Base-by-base conservation (phyloP, 2,113 vertebrate species). In the Climacteris rufus region DNA sequence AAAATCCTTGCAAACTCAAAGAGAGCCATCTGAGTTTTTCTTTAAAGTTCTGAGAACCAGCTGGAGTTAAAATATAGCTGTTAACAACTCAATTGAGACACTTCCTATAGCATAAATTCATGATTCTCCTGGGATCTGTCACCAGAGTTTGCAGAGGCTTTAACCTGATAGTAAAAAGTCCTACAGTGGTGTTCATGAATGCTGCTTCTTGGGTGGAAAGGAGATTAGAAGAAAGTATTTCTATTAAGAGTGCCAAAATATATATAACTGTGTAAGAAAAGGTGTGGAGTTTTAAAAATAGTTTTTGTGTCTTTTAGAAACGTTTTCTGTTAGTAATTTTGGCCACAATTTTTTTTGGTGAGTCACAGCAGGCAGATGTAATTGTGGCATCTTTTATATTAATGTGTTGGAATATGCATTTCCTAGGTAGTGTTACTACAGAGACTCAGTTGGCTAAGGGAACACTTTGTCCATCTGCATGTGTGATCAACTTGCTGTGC, bases 171-270 rank as follows among this genome's bases (percentile, higher is more conserved):
- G 49, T n/a, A 42, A 77, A 57, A 33, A 50, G 35, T 50, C 59
- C 66, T 68, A 52, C 66, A 18, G 35, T 90, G 60, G 50, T 89
- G 12, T 57, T 87, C 47, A 65, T 88, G 54, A 95, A 84, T 9
- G 14, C 71, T 22, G 22, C 87, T 91, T 93, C 56, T 86, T 90
- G 89, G 37, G 37, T 93, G 81, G 69, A 77, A 83, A 49, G 47
- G 53, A 87, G 53, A 59, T 57, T 16, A 75, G 84, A 91, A 47
- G 52, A 47, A 94, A 90, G 44, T 81, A 82, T 92, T 96, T 96
- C 74, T 59, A 49, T 64, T 59, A 85, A 87, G 80, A 87, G 72
- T 92, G 52, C 20, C 54, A 95, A 59, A 87, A 13, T 56, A 50
- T 82, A 52, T 87, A 97, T 81, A 87, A 89, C 42, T 59, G 22